Percentiles rank a stretch among this genome's conserved stretches.
Conservation (phyloP, 2,113 vertebrate species). For the Uria lomvia region DNA sequence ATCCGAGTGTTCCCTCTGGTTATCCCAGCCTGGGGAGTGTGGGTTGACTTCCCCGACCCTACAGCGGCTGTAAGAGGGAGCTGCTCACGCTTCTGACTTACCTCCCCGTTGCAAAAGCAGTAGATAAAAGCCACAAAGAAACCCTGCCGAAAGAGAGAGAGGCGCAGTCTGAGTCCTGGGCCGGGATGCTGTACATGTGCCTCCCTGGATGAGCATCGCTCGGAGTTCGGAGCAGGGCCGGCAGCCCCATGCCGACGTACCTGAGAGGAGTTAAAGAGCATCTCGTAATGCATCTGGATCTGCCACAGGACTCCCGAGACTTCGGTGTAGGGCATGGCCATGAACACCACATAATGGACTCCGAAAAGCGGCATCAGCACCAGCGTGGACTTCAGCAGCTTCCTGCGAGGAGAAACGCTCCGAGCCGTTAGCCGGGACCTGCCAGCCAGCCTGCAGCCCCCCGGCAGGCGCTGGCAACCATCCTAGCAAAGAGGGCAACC, state of each 20-base stretch:
- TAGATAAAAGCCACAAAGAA: conserved; percentile 98
- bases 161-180: not conserved
- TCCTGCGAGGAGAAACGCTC: conserved; percentile 64
- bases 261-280: conserved; percentile 99
- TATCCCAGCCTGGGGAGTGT: not conserved
- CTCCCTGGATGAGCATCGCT: not conserved
- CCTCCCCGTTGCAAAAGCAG: conserved; percentile 98
- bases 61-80: not conserved
- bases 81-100: conserved; percentile 53
- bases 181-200: accelerated
- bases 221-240: accelerated
- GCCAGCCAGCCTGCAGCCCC: not conserved
- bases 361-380: conserved; percentile 95
- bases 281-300: conserved; percentile 98
- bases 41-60: not conserved
- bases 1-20: not conserved
- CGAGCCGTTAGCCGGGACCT: accelerated
- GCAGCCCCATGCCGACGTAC: conserved; percentile 1
- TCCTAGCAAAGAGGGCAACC: not conserved
- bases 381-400: conserved; percentile 93
- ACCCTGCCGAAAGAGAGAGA: conserved; percentile 77
- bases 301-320: conserved; percentile 92
- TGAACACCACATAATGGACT: conserved; percentile 95
- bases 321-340: conserved; percentile 94
- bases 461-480: accelerated